Evolutionary conservation across 2,113 vertebrate genomes (phyloP).

Genomic region (Pogona vitticeps): DNA sequence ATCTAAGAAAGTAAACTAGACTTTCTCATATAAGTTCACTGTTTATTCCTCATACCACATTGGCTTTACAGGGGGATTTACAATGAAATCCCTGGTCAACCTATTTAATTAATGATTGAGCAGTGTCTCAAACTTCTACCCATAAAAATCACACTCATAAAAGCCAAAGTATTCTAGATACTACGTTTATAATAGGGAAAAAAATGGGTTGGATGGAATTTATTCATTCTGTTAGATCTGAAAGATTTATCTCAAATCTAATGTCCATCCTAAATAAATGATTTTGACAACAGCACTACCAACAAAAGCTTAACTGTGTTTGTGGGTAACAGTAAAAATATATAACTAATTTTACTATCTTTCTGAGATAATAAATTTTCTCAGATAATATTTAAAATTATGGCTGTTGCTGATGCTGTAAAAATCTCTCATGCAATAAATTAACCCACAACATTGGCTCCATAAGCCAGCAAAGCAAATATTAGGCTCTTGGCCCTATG

Average conservation of each 20-base stretch:
- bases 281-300: neutral
- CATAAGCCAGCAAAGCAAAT: conserved; percentile 19
- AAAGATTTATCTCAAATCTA: neutral
- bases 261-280: neutral
- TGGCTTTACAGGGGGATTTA: neutral
- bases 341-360: neutral
- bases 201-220: neutral
- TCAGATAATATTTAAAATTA: neutral
- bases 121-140: neutral
- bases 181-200: neutral
- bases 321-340: neutral
- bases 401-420: neutral
- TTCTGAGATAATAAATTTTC: neutral
- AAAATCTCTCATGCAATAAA: conserved; percentile 20
- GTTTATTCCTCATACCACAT: neutral
- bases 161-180: neutral
- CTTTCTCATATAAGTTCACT: neutral
- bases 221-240: neutral
- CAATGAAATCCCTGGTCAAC: neutral
- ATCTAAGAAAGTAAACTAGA: too few relatives aligned
- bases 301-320: neutral
- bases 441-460: neutral
- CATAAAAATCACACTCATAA: neutral
- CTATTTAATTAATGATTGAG: neutral
- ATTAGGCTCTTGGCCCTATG: neutral